These are phyloP conservation scores for Pangasianodon gigas DNA, from an alignment of 2,113 vertebrate genomes.

Conservation along the genomic window DNA sequence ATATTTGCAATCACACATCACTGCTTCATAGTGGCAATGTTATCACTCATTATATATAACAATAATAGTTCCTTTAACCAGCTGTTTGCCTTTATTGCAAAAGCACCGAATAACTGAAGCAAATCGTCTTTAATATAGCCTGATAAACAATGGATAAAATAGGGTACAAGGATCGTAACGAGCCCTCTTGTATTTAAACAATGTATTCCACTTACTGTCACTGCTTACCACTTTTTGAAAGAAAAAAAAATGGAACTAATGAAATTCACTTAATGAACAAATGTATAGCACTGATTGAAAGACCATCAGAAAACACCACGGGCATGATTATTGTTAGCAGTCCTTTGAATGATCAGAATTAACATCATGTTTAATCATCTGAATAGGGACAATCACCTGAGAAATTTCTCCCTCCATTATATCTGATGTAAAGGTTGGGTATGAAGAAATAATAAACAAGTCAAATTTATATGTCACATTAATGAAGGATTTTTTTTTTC, in stretches of 20 bases:
- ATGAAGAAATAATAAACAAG: slow-evolving; percentile 41
- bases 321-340: slow-evolving; percentile 17
- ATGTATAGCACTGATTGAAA: slow-evolving; percentile 31
- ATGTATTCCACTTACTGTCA: slow-evolving; percentile 29
- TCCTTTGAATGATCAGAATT: slow-evolving; percentile 22
- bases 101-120: slow-evolving; percentile 33
- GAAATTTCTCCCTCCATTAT: slow-evolving; percentile 16
- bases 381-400: slow-evolving; percentile 44
- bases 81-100: slow-evolving; percentile 44
- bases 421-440: slow-evolving; percentile 44
- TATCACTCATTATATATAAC: slow-evolving; percentile 30
- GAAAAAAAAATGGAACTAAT: not conserved
- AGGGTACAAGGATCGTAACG: not conserved
- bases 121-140: slow-evolving; percentile 39
- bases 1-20: slow-evolving; percentile 40
- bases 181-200: slow-evolving; percentile 24
- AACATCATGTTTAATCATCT: slow-evolving; percentile 35
- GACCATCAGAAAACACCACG: slow-evolving; percentile 15
- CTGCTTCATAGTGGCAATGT: slow-evolving; percentile 37
- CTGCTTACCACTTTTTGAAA: slow-evolving; percentile 5
- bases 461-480: slow-evolving; percentile 19
- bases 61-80: slow-evolving; percentile 35
- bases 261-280: not conserved
- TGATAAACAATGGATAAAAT: slow-evolving; percentile 5
- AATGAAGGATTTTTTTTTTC: slow-evolving; percentile 35